phyloP scores from a whole-genome alignment of 2,888 invertebrate species.

The Clivina fossor region DNA sequence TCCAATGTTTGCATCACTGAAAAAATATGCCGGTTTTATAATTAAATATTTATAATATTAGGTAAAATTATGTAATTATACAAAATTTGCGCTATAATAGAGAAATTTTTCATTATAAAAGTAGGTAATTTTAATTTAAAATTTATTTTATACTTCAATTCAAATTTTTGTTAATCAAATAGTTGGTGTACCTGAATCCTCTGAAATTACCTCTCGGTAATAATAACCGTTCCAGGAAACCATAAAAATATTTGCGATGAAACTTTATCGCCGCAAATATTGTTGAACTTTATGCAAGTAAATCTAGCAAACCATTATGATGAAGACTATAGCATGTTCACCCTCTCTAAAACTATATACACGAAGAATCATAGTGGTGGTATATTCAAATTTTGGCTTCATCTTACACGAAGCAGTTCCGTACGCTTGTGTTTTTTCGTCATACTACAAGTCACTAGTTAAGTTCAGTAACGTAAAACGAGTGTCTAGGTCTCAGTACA shows the following conservation, averaged over 20 bases:
- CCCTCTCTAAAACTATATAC: constrained; percentile 17
- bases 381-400: constrained; percentile 30
- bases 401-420: no score
- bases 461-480: not conserved
- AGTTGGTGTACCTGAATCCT: not conserved
- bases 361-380: constrained; percentile 1
- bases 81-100: no score
- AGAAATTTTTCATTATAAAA: no score
- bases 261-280: constrained; percentile 21
- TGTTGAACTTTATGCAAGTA: constrained; percentile 18
- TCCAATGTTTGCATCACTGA: no score
- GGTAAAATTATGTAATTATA: no score
- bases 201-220: constrained; percentile 1
- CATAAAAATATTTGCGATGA: constrained; percentile 18
- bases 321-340: constrained; percentile 16
- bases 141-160: no score
- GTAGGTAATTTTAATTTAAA: no score
- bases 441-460: no score
- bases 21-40: no score
- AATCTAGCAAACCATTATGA: constrained; percentile 9
- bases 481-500: not conserved
- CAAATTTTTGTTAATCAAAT: no score
- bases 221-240: constrained; percentile 4
- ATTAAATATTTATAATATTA: no score
- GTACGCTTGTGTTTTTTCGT: no score